Evolutionary conservation across 2,888 invertebrate genomes (phyloP), one percentile per base, ranked within the genome.

Genomic region (Meteorus colon): DNA sequence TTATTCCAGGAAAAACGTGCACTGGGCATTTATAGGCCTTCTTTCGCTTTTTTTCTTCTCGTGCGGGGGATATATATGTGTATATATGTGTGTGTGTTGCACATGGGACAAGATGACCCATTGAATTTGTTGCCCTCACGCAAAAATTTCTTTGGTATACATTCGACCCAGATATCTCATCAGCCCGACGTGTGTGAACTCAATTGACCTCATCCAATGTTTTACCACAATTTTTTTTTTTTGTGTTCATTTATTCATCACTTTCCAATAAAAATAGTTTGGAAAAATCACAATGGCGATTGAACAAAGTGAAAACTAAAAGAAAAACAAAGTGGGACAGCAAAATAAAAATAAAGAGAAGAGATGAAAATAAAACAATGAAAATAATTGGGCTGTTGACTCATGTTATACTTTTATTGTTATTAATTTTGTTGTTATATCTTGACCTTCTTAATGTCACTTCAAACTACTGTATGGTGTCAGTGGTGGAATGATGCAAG

Each of bases 1-100:
- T 76, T 73, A 34, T 76, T 76, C 72, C 41, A 27, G 31, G 76
- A 76, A 76, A 59, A 45, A 27, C 63, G 62, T 73, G 68, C 66
- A 48, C 37, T 19, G 31, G 19, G 31, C 45, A 29, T 16, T 29
- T 48, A 19, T 70, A 34, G 60, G 19, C n/a, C 34, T 65, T 65
- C 65, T 65, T 65, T 63, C 27, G 19, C 29, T 65, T 41, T 14
- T 45, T 71, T 62, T 37, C 27, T 45, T 19, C 29, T 12, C 71
- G 45, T 48, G 62, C 67, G 67, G 41, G 41, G 12, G 8, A 41
- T 12, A 41, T 12, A 41, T 12, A 41, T 12, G 6, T 41, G 6
- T 12, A 41, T 12, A 41, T 41, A 41, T 63, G 12, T 34, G 14
- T 19, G 29, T 34, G 1, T 63, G 55, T 34, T 16, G 55, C 14